These are phyloP conservation scores for Gryllus bimaculatus DNA, from an alignment of 1,140 invertebrate genomes.

Conservation along the genomic window DNA sequence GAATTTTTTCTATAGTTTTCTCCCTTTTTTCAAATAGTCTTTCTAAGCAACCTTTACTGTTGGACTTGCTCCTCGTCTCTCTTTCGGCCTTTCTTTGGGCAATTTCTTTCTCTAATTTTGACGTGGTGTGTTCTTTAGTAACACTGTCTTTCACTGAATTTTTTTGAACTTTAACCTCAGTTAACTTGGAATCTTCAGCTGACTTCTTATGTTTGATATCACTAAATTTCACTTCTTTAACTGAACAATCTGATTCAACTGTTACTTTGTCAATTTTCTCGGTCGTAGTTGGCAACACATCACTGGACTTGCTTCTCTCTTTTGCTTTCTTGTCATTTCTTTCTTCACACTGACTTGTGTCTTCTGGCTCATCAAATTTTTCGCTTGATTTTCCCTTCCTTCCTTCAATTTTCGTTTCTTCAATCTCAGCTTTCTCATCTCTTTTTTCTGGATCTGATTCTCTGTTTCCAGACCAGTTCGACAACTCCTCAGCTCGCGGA, in stretches of 20 bases:
- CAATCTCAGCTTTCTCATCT: slow-evolving; percentile 14
- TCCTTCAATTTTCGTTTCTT: slow-evolving; percentile 22
- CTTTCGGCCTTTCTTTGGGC: slow-evolving; percentile 41
- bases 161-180: no score
- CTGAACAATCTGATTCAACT: slow-evolving; percentile 20
- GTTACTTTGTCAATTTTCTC: slow-evolving; percentile 58
- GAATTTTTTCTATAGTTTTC: slow-evolving; percentile 27
- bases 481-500: slow-evolving; percentile 23
- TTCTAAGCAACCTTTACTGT: slow-evolving; percentile 35
- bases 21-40: slow-evolving; percentile 41
- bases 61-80: slow-evolving; percentile 38
- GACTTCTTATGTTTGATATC: neutral
- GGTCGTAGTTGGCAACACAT: slow-evolving; percentile 46
- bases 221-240: neutral
- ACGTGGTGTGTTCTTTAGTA: no score
- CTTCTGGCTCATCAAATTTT: neutral
- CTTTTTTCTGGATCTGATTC: slow-evolving; percentile 20
- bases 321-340: slow-evolving; percentile 16
- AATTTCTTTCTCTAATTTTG: slow-evolving; percentile 43
- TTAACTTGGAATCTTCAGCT: slow-evolving; percentile 17
- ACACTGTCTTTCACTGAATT: no score
- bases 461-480: slow-evolving; percentile 18
- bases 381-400: slow-evolving; percentile 32
- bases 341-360: neutral
- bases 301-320: slow-evolving; percentile 29